Evolutionary conservation across 2,888 invertebrate species (phyloP).

Genomic region (Myathropa florea): DNA sequence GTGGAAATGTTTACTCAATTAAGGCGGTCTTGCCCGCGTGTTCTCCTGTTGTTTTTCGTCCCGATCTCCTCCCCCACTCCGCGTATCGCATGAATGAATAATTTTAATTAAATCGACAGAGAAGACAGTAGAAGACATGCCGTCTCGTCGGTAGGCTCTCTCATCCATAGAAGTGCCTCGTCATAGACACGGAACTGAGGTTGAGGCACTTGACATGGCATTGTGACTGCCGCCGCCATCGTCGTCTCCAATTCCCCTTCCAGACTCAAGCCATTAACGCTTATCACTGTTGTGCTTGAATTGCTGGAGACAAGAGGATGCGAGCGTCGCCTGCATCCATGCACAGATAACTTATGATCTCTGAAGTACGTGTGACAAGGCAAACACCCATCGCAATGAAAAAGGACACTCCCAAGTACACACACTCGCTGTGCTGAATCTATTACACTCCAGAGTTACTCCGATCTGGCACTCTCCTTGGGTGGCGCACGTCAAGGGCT

Average conservation of each 20-base stretch:
- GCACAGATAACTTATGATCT: not conserved
- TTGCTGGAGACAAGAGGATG: not conserved
- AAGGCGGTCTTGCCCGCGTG: not conserved
- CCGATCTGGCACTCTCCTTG: not conserved
- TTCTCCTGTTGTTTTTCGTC: not conserved
- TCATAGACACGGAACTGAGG: not conserved
- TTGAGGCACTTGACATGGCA: not conserved
- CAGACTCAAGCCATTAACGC: not conserved
- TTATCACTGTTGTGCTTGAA: not conserved
- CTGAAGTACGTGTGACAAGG: not conserved
- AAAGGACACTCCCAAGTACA: too few relatives aligned
- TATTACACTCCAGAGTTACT: not conserved
- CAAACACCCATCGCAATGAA: too few relatives aligned
- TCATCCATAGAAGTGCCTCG: not conserved
- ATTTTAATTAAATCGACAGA: not conserved
- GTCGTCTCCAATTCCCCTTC: not conserved
- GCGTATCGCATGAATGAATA: not conserved
- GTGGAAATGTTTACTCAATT: slow-evolving; percentile 31
- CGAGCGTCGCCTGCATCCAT: not conserved
- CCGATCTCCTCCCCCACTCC: too few relatives aligned
- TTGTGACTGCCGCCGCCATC: not conserved
- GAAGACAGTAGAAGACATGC: not conserved
- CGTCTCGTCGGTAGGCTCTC: not conserved
- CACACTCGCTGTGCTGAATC: not conserved
- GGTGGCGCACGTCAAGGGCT: slow-evolving; percentile 34